A percentile compares a stretch with the other conserved stretches of the same genome.
Evolutionary conservation across 2,797 vertebrate species (phyloP).

Genomic region (Eleutherodactylus coqui): DNA sequence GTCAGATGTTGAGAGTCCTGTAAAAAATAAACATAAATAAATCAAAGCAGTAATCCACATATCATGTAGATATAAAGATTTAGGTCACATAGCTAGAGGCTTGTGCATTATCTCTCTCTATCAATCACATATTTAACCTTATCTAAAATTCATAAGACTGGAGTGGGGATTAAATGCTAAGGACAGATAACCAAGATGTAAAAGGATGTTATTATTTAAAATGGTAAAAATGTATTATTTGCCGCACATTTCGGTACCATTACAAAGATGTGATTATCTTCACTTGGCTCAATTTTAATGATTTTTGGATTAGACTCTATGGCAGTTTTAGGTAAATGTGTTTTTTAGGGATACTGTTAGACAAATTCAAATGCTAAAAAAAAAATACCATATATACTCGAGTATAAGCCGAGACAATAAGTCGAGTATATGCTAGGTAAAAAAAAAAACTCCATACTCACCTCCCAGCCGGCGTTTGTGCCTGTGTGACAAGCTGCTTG

Average conservation of each 20-base stretch:
- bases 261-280: constrained; percentile 18
- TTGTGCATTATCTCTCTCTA: constrained; percentile 42
- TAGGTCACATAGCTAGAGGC: constrained; percentile 52
- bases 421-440: too few species aligned
- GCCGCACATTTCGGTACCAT: background rate
- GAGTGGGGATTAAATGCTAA: constrained; percentile 38
- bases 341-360: background rate
- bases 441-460: too few species aligned
- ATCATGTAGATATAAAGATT: constrained; percentile 57
- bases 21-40: constrained; percentile 73
- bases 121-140: constrained; percentile 62
- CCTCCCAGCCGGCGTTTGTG: too few species aligned
- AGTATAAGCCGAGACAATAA: too few species aligned
- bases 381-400: too few species aligned
- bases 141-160: constrained; percentile 55
- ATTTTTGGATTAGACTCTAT: background rate
- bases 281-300: background rate
- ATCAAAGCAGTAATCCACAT: constrained; percentile 65
- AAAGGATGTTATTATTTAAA: constrained; percentile 36
- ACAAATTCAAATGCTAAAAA: background rate
- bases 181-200: constrained; percentile 40
- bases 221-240: constrained; percentile 35
- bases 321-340: background rate
- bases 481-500: too few species aligned
- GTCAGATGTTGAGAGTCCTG: constrained; percentile 93